These are phyloP conservation scores for Apus apus DNA, from an alignment of 2,113 vertebrate species.

Conservation along the genomic window DNA sequence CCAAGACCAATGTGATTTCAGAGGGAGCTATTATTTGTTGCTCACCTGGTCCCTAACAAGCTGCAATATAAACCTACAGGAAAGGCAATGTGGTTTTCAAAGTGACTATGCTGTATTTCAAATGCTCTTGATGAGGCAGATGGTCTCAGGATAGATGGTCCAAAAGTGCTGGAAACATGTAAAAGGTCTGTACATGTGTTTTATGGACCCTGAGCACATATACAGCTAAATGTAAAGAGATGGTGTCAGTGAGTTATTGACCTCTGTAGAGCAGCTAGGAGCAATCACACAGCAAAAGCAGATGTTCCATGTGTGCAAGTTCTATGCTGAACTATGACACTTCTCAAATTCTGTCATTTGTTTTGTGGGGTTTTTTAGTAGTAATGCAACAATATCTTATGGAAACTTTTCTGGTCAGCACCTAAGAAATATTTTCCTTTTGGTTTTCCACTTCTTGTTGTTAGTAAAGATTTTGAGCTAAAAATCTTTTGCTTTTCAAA, in stretches of 20 bases:
- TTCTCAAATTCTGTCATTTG: not conserved
- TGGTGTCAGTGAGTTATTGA: slow-evolving; percentile 36
- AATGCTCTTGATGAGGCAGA: not conserved
- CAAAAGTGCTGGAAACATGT: slow-evolving; percentile 49
- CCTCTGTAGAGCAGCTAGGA: not conserved
- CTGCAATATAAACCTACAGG: not conserved
- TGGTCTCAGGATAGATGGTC: not conserved
- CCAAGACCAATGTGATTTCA: not conserved
- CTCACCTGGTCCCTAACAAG: not conserved
- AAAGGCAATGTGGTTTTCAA: not conserved
- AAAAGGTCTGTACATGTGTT: slow-evolving; percentile 1
- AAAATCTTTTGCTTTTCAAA: not conserved
- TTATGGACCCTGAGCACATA: slow-evolving; percentile 34
- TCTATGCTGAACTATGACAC: not conserved
- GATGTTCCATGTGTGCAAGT: not conserved
- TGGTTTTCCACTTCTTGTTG: not conserved
- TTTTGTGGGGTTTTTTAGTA: not conserved
- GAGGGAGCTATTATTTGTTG: not conserved
- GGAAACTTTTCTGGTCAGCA: not conserved
- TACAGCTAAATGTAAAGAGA: not conserved
- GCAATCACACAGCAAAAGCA: slow-evolving; percentile 23
- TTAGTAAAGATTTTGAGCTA: not conserved
- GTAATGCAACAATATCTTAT: not conserved
- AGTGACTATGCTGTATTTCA: not conserved
- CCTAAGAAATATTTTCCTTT: not conserved